A percentile compares a stretch with the other conserved stretches of the same genome.
Conservation (phyloP, 2,113 vertebrate species). For the Phalacrocorax aristotelis region DNA sequence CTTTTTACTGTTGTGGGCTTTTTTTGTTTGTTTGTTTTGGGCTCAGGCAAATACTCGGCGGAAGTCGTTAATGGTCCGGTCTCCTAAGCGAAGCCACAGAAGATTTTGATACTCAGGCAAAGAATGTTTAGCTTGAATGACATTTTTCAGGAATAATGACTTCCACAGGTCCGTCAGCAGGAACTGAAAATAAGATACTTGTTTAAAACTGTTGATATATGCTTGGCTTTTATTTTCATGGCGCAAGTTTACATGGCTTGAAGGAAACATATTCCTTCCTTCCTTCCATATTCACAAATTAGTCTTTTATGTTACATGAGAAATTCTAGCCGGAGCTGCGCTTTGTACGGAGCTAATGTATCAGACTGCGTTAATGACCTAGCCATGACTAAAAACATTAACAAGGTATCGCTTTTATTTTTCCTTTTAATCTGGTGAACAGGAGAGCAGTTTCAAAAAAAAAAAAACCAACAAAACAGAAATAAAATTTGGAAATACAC, state of each 20-base stretch:
- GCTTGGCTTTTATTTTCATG: neutral
- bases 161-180: neutral
- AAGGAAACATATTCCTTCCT: neutral
- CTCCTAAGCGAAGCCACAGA: neutral
- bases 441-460: neutral
- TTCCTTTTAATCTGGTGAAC: neutral
- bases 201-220: neutral
- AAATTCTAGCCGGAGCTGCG: neutral
- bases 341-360: neutral
- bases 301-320: neutral
- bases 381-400: neutral
- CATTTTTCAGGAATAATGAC: neutral
- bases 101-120: neutral
- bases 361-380: neutral
- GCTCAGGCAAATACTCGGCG: neutral
- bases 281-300: neutral
- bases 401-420: neutral
- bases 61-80: neutral
- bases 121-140: neutral
- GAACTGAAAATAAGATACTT: neutral
- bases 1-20: too few relatives aligned
- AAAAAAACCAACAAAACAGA: neutral
- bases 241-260: neutral
- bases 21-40: neutral
- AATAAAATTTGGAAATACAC: neutral